Evolutionary conservation across 1,140 invertebrate species (phyloP), one percentile per base, ranked within the genome.

Genomic region (Drosophila yakuba): DNA sequence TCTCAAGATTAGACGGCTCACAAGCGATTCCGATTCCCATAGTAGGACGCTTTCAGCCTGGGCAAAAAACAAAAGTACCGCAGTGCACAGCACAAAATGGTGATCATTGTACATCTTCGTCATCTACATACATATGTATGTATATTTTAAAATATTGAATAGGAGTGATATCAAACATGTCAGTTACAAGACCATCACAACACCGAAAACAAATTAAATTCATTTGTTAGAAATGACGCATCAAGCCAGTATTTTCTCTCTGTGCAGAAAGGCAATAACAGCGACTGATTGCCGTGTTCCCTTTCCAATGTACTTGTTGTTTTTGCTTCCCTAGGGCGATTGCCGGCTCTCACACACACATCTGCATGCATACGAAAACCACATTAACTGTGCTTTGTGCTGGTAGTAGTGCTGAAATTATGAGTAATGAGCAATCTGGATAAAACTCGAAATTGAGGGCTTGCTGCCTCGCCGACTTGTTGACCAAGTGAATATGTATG

Each of bases 371-470:
- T n/a, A 56, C 11, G 66, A 50, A 69, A 72, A 69, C 44, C 43
- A 58, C 64, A 69, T 72, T 57, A 48, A 28, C 28, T 25, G 55
- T 68, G 39, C 12, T 28, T 41, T 64, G 8, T 52, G 45, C 6
- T 20, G 28, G 55, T 64, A 56, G 67, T 62, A 62, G 48, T 45
- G 28, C 52, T 47, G 52, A 84, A 80, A 76, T 80, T 80, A 84
- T 83, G 80, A 83, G 71, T 83, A 83, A 83, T 82, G 80, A 78
- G 52, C 47, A 75, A 84, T 83, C 80, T 67, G 80, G 64, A 79
- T 79, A 75, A 58, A 79, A 75, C 75, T 67, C 25, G 75, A 83
- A 74, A 60, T 59, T 43, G 50, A 41, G 48, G 45, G 38, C 52
- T 45, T 20, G 11, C 17, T 45, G 23, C 17, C 7, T 45, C 39